Evolutionary conservation across 2,888 invertebrate genomes (phyloP).

Genomic region (Clostera curtula): DNA sequence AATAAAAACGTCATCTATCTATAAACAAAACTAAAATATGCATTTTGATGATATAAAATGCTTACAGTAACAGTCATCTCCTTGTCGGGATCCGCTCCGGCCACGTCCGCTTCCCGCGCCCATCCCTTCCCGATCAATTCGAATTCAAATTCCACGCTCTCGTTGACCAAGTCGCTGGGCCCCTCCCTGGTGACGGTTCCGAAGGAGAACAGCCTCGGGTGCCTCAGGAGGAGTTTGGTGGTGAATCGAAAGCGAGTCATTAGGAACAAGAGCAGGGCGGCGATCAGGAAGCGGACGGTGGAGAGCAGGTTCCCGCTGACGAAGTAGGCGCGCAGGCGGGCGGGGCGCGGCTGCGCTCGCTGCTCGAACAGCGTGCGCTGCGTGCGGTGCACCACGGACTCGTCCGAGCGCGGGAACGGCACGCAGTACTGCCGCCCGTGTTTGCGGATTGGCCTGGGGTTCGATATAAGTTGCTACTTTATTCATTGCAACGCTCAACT

Average conservation of each 20-base stretch:
- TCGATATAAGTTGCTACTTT: too few species aligned
- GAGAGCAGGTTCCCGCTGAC: constrained; percentile 49
- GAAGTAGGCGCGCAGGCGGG: constrained; percentile 86
- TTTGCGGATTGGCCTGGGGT: too few species aligned
- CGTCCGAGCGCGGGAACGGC: constrained; percentile 89
- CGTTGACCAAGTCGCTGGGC: constrained; percentile 76
- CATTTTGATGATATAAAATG: too few species aligned
- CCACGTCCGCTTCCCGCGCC: constrained; percentile 70
- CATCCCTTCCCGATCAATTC: constrained; percentile 88
- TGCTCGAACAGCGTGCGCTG: constrained; percentile 84
- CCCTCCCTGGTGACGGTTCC: constrained; percentile 81
- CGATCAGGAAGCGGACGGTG: too few species aligned
- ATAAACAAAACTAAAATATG: too few species aligned
- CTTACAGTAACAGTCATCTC: constrained; percentile 78
- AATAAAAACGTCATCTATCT: too few species aligned
- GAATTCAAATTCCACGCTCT: constrained; percentile 78
- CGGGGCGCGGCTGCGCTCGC: constrained; percentile 81
- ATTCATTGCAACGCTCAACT: too few species aligned
- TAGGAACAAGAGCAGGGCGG: constrained; percentile 62
- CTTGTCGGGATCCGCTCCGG: constrained; percentile 76
- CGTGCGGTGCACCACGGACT: constrained; percentile 86
- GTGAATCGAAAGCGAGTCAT: constrained; percentile 30
- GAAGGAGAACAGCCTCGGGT: constrained; percentile 76
- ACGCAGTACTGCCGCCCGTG: constrained; percentile 31
- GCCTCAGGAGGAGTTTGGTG: constrained; percentile 30